These are phyloP conservation scores for Paracanthobrama guichenoti DNA, from an alignment of 2,113 vertebrate species.

Conservation along the genomic window DNA sequence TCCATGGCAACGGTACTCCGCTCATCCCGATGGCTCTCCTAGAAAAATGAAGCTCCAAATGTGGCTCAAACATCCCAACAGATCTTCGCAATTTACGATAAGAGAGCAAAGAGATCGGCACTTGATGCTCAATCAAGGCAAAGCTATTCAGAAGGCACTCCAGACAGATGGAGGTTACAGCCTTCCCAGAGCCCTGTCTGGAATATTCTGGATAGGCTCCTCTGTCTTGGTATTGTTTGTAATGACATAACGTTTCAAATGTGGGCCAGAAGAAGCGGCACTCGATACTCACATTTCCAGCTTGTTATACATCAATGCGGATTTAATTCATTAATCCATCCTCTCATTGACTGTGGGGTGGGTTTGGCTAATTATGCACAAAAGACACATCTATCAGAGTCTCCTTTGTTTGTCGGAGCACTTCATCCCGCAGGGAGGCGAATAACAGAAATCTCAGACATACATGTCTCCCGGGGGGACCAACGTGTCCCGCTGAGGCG, in stretches of 20 bases:
- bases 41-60: slow-evolving; percentile 20
- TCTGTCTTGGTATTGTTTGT: not conserved
- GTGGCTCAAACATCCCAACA: slow-evolving; percentile 33
- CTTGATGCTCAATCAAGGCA: slow-evolving; percentile 43
- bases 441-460: slow-evolving; percentile 55
- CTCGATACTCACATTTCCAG: slow-evolving; percentile 52
- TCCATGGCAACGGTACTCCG: slow-evolving; percentile 74
- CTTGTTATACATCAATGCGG: slow-evolving; percentile 63
- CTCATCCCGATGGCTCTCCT: slow-evolving; percentile 56
- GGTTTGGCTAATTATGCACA: slow-evolving; percentile 69
- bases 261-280: slow-evolving; percentile 23
- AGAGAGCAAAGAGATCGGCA: slow-evolving; percentile 33
- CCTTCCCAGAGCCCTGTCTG: slow-evolving; percentile 33
- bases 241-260: slow-evolving; percentile 30
- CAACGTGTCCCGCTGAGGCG: slow-evolving; percentile 41
- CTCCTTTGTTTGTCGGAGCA: slow-evolving; percentile 62
- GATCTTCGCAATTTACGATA: slow-evolving; percentile 44
- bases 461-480: slow-evolving; percentile 49
- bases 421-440: slow-evolving; percentile 63
- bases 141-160: slow-evolving; percentile 39
- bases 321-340: slow-evolving; percentile 67
- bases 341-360: slow-evolving; percentile 65
- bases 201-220: slow-evolving; percentile 22
- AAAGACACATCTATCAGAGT: slow-evolving; percentile 68
- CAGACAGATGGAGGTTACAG: slow-evolving; percentile 34